Evolutionary conservation across 2,888 invertebrate species (phyloP), one percentile per base, ranked within the genome.

Genomic region (Melieria omissa): DNA sequence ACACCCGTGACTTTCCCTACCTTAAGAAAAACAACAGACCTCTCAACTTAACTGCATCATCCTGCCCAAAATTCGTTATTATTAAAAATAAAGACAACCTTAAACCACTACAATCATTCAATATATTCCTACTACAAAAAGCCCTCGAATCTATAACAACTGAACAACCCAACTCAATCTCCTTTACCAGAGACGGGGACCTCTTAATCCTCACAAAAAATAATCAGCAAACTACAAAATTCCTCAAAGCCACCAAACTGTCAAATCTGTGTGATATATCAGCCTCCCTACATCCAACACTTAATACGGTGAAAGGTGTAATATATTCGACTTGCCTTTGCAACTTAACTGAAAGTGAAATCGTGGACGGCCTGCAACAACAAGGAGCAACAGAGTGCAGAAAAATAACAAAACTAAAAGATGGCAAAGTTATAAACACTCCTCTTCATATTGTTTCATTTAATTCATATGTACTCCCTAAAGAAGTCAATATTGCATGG

Each of bases 201-300:
- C 41, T 41, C 12, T 12, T n/a, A n/a, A n/a, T n/a, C n/a, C n/a
- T n/a, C n/a, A n/a, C n/a, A n/a, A n/a, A n/a, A n/a, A n/a, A n/a
- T n/a, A n/a, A 7, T 12, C 5, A 41, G 12, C 42, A 60, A 42
- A 42, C 60, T 6, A 42, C 60, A 3, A 60, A 60, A 60, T 60
- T 60, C 42, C 42, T 60, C 8, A 60, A 60, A 60, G 60, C 60
- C 14, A 9, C 60, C 5, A 60, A 29, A 42, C 42, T 60, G 12
- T 60, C 60, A 41, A 60, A 60, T 9, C 8, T 60, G 4, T 44
- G 8, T 10, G 60, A 60, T 12, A 42, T 60, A 60, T 5, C 7
- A 60, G 60, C 44, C 4, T 12, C 9, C 1, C n/a, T 60, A 4
- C 60, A 60, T 8, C 60, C 55, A 14, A 57, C 55, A 5, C 10